Conservation (phyloP, 2,113 vertebrate genomes). For the Mola mola region DNA sequence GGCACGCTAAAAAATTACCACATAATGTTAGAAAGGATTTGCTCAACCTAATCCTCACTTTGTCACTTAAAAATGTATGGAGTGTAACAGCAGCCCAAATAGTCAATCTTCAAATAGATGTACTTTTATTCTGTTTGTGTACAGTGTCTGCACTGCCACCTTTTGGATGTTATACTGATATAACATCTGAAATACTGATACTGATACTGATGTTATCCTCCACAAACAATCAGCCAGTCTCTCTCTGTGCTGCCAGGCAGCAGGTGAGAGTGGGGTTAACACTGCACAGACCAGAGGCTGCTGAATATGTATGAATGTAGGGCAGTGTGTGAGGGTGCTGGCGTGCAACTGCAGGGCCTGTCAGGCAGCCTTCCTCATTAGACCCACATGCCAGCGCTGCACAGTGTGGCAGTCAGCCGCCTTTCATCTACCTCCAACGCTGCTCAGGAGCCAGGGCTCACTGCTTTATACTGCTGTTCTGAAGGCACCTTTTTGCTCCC, state of each 20-base stretch:
- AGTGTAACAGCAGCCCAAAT: too few species aligned
- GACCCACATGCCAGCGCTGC: background rate
- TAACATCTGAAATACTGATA: too few species aligned
- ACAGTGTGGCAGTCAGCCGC: slow-evolving; percentile 1
- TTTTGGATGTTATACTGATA: too few species aligned
- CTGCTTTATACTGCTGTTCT: background rate
- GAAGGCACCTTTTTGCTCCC: slow-evolving; percentile 16
- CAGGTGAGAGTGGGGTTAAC: slow-evolving; percentile 28
- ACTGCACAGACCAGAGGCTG: slow-evolving; percentile 14
- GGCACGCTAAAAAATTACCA: too few species aligned
- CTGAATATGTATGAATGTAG: slow-evolving; percentile 52
- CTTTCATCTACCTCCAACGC: slow-evolving; percentile 18
- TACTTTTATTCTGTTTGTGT: too few species aligned
- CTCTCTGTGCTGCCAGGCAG: slow-evolving; percentile 2
- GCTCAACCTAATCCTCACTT: too few species aligned
- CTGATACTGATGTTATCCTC: too few species aligned
- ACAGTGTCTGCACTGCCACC: too few species aligned
- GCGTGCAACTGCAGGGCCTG: slow-evolving; percentile 20
- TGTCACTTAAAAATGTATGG: too few species aligned
- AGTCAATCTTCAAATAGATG: too few species aligned
- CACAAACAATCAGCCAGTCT: slow-evolving; percentile 1
- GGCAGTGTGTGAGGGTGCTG: slow-evolving; percentile 19
- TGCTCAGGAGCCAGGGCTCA: slow-evolving; percentile 4
- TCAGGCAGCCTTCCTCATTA: slow-evolving; percentile 58
- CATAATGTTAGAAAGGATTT: too few species aligned